Conservation (phyloP, 2,888 invertebrate species). For the Parnassius apollo region DNA sequence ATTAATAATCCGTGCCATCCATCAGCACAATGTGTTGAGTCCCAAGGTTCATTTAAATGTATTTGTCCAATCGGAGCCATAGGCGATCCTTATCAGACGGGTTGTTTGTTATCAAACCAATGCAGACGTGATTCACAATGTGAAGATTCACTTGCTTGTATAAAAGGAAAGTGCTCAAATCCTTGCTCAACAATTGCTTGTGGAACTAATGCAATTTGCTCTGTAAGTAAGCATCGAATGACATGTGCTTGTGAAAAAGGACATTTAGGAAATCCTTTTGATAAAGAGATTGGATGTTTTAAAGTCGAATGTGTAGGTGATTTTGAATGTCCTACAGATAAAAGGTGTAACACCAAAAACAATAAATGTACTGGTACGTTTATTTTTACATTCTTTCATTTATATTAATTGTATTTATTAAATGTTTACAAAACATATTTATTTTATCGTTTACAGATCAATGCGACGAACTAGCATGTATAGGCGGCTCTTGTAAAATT, state of each 20-base stretch:
- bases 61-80: conserved; percentile 89
- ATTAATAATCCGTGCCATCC: conserved; percentile 88
- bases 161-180: conserved; percentile 88
- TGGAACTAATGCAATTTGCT: conserved; percentile 89
- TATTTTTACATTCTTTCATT: background rate
- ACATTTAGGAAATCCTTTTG: conserved; percentile 90
- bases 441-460: conserved; percentile 81
- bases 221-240: conserved; percentile 86
- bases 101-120: conserved; percentile 88
- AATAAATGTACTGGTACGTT: conserved; percentile 89
- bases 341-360: conserved; percentile 86
- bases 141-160: conserved; percentile 87
- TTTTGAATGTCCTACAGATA: conserved; percentile 87
- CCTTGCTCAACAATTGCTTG: conserved; percentile 88
- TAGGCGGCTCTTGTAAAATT: conserved; percentile 89
- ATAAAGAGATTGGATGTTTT: conserved; percentile 89
- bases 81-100: conserved; percentile 84
- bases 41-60: conserved; percentile 90
- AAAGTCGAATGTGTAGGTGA: conserved; percentile 92
- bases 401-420: background rate
- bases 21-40: conserved; percentile 89
- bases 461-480: conserved; percentile 89
- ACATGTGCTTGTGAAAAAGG: conserved; percentile 90
- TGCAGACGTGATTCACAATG: conserved; percentile 89
- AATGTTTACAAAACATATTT: background rate